A percentile compares a stretch with the other conserved stretches of the same genome.
Evolutionary conservation across 2,888 invertebrate genomes (phyloP).

Genomic region (Tetrapedia diversipes): DNA sequence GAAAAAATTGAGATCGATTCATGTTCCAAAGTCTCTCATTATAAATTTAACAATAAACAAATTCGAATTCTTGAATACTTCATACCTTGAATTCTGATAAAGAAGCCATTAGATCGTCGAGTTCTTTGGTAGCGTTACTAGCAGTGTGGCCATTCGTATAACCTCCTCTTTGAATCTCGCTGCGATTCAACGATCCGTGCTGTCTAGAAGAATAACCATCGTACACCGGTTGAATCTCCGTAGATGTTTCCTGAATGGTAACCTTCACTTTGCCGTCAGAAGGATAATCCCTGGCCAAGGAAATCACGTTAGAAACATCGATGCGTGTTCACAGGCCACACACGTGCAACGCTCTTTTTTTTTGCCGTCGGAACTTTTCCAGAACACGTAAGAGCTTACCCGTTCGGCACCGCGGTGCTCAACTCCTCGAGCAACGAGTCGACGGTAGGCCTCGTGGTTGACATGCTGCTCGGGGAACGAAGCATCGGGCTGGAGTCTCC

Average conservation of each 20-base stretch:
- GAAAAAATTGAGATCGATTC: no score
- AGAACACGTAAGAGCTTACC: constrained; percentile 83
- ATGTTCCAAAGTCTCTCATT: no score
- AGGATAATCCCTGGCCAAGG: constrained; percentile 75
- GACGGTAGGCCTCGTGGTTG: constrained; percentile 88
- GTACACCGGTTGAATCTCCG: constrained; percentile 80
- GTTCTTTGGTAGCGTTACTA: constrained; percentile 95
- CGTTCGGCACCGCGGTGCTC: constrained; percentile 90
- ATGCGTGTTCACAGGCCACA: neutral
- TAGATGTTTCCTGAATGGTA: constrained; percentile 83
- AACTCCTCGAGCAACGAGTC: constrained; percentile 95
- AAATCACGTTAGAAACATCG: constrained; percentile 3
- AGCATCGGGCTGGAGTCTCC: constrained; percentile 78
- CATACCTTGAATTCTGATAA: constrained; percentile 96
- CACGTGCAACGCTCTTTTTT: no score
- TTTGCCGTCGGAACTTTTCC: neutral
- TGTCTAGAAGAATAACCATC: constrained; percentile 75
- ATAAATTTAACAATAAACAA: no score
- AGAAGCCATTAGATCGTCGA: constrained; percentile 98
- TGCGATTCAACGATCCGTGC: constrained; percentile 73
- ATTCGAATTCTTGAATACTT: no score
- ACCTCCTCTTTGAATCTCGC: constrained; percentile 71
- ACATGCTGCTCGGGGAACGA: constrained; percentile 79
- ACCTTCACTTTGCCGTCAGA: constrained; percentile 82
- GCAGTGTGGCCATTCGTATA: constrained; percentile 84